Evolutionary conservation across 2,113 vertebrate genomes (phyloP), one percentile per base, ranked within the genome.

Genomic region (Ramphastos sulfuratus): DNA sequence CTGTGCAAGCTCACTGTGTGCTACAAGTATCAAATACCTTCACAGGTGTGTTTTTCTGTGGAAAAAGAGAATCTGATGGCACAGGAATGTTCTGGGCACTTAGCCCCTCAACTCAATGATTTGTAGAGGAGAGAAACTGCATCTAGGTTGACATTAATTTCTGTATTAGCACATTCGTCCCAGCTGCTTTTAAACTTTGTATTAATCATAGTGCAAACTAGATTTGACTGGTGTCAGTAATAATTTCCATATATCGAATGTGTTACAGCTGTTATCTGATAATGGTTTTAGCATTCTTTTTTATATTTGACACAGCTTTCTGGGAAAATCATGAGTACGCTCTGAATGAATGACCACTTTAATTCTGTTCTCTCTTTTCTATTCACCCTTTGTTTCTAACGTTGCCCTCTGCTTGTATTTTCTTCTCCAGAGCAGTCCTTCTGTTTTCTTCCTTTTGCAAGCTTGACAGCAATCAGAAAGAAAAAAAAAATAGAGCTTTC

Each of bases 211-310:
- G 31, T 0, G 0, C 56, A 67, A 39, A 42, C 28, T 24, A 66
- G 63, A 46, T 88, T 80, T 85, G 76, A 83, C 52, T 90, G 30
- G 20, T 87, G 55, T 84, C 42, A 37, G 63, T 88, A 48, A 33
- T 89, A 24, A 48, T 79, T 83, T 89, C 71, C 33, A 4, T 35
- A 1, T 79, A 76, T 70, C n/a, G 42, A 31, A 15, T 44, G 16
- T 85, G 30, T 59, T 87, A 31, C 9, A 56, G 48, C 54, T 86
- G 35, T 86, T 90, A 74, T 5, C 37, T 67, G 75, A 52, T 83
- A 74, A 85, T 87, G 12, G 9, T 73, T 92, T 82, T 83, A 85
- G 64, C 6, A 15, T 95, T 93, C 48, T 92, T 10, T 85, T 82
- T 82, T 83, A 52, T 12, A 46, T 80, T 85, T 92, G 91, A 87